These are phyloP conservation scores for Sebastiscus albofasciatus DNA, from an alignment of 2,797 vertebrate genomes.

Conservation along the genomic window DNA sequence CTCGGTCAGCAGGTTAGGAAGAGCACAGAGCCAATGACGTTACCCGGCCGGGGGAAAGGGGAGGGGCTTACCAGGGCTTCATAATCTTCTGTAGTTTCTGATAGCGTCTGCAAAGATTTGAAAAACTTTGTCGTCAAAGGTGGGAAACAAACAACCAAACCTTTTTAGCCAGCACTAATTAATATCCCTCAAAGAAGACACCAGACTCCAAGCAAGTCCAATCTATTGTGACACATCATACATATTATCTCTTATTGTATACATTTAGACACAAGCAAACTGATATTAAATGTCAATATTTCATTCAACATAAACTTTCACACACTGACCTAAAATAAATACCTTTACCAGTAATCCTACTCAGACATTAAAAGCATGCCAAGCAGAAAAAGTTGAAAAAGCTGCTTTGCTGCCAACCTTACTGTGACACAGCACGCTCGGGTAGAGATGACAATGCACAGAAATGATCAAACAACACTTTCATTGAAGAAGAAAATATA, in stretches of 20 bases:
- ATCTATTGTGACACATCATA: not conserved
- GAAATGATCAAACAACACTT: conserved; percentile 9
- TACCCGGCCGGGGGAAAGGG: conserved; percentile 70
- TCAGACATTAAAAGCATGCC: conserved; percentile 54
- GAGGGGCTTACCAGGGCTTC: conserved; percentile 98
- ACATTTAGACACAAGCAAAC: not conserved
- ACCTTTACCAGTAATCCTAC: not conserved
- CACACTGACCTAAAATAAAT: not conserved
- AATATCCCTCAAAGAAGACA: not conserved
- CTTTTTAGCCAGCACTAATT: conserved; percentile 13
- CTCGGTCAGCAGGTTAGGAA: conserved; percentile 78
- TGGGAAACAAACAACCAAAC: conserved; percentile 42
- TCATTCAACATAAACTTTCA: not conserved
- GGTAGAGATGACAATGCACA: not conserved
- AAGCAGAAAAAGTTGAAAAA: conserved; percentile 54
- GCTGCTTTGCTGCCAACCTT: conserved; percentile 13
- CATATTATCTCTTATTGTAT: not conserved
- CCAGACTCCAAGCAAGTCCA: not conserved
- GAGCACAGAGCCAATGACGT: conserved; percentile 80
- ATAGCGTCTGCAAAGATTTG: conserved; percentile 97
- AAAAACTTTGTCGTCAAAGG: conserved; percentile 84
- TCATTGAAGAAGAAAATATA: not conserved
- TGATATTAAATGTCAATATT: not conserved
- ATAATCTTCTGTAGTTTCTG: conserved; percentile 99
- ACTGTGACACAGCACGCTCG: conserved; percentile 20